Evolutionary conservation across 2,797 vertebrate species (phyloP).

Genomic region (Lindbergichthys nudifrons): DNA sequence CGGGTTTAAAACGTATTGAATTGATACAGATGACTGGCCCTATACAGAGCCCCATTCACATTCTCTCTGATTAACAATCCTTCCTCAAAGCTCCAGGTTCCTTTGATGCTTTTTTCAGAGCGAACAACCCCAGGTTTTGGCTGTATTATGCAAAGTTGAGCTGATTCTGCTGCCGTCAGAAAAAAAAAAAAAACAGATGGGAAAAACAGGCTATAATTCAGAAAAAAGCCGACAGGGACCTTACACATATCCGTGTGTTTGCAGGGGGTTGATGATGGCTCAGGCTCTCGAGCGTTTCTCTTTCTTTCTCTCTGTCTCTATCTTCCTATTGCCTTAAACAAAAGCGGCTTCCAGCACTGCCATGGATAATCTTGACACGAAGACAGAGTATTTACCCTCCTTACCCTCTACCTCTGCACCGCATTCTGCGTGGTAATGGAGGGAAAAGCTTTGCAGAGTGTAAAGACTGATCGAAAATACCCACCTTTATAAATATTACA

Average conservation of each 20-base stretch:
- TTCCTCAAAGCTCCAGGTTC: constrained; percentile 53
- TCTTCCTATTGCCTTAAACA: constrained; percentile 71
- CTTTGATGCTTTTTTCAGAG: constrained; percentile 60
- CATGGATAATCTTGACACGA: constrained; percentile 78
- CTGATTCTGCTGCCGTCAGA: constrained; percentile 46
- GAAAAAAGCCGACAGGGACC: constrained; percentile 49
- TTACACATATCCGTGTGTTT: constrained; percentile 41
- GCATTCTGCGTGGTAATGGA: constrained; percentile 61
- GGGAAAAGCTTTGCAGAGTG: constrained; percentile 36
- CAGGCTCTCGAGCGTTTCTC: constrained; percentile 41
- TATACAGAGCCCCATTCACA: constrained; percentile 45
- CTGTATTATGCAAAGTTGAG: constrained; percentile 61
- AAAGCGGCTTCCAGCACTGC: constrained; percentile 72
- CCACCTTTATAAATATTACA: constrained; percentile 66
- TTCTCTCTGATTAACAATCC: constrained; percentile 68
- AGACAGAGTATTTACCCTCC: constrained; percentile 77
- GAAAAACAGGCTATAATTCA: constrained; percentile 48
- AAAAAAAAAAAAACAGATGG: constrained; percentile 37
- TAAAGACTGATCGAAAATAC: constrained; percentile 65
- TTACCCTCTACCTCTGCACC: constrained; percentile 59
- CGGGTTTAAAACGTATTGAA: constrained; percentile 51
- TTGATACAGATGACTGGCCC: constrained; percentile 52
- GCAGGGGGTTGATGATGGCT: constrained; percentile 25
- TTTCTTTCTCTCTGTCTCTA: constrained; percentile 44
- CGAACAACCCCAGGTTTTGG: constrained; percentile 41